phyloP scores from a whole-genome alignment of 2,797 vertebrate species.

The Peromyscus nudipes region DNA sequence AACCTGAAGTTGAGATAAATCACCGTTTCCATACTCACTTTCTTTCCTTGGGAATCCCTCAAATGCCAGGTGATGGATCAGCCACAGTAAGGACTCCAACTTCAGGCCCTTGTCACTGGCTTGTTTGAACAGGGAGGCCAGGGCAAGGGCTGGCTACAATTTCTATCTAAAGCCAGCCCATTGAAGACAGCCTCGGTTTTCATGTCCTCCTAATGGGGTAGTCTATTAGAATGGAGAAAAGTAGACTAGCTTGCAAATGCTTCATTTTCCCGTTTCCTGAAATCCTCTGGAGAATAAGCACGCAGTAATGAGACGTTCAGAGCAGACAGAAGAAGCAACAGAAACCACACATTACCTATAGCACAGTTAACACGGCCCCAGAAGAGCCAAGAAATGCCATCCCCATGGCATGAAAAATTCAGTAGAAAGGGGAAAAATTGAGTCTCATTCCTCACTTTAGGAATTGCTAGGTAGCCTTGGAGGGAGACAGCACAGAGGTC shows the following conservation, averaged over 20 bases:
- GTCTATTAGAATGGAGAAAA: slow-evolving; percentile 13
- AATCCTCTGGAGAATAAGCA: neutral
- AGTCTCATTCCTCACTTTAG: neutral
- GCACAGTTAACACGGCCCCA: neutral
- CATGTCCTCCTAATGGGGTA: neutral
- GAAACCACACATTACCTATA: neutral
- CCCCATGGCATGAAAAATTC: neutral
- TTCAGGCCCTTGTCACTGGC: neutral
- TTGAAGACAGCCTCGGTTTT: neutral
- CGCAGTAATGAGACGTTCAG: neutral
- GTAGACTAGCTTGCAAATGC: neutral
- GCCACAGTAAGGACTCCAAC: neutral
- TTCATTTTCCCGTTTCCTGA: neutral
- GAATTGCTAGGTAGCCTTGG: neutral
- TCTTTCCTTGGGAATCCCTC: neutral
- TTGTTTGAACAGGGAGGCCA: neutral
- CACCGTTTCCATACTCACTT: no score
- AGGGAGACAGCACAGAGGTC: neutral
- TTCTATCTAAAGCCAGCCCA: neutral
- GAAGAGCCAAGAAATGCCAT: neutral
- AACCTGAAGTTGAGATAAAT: neutral
- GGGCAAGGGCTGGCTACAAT: neutral
- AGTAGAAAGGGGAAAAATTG: neutral
- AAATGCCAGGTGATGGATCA: neutral
- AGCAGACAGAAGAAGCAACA: neutral